Evolutionary conservation across 2,888 invertebrate genomes (phyloP).

Genomic region (Pachycephus smyrnensis): DNA sequence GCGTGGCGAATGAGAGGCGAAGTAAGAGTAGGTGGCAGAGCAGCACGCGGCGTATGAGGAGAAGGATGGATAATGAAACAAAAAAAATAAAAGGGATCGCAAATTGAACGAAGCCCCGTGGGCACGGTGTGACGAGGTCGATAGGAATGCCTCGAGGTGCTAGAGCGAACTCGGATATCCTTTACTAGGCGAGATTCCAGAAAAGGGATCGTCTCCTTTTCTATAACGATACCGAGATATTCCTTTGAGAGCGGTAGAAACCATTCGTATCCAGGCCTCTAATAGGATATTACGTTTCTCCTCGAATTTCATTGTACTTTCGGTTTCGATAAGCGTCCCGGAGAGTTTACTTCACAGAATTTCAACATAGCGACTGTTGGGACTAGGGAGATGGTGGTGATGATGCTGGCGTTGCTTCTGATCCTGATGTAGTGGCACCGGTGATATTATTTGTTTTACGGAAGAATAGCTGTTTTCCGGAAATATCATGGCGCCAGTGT

Average conservation of each 20-base stretch:
- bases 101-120: constrained; percentile 50
- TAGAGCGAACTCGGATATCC: not conserved
- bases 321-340: not conserved
- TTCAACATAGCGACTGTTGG: not conserved
- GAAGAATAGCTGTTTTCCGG: not conserved
- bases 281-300: not conserved
- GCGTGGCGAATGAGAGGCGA: constrained; percentile 15
- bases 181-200: not conserved
- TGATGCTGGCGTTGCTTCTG: not conserved
- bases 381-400: not conserved
- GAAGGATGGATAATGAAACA: not conserved
- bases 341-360: not conserved
- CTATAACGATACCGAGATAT: not conserved
- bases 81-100: constrained; percentile 23
- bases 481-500: not conserved
- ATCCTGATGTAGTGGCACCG: not conserved
- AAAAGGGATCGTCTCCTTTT: not conserved
- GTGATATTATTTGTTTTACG: not conserved
- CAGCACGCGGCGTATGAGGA: constrained; percentile 3
- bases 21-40: constrained; percentile 17
- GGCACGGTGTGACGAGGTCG: constrained; percentile 36
- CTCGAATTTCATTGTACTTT: not conserved
- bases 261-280: not conserved
- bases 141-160: not conserved
- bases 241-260: not conserved